Evolutionary conservation across 2,888 invertebrate genomes (phyloP), one percentile per base, ranked within the genome.

Genomic region (Lymantria dispar): DNA sequence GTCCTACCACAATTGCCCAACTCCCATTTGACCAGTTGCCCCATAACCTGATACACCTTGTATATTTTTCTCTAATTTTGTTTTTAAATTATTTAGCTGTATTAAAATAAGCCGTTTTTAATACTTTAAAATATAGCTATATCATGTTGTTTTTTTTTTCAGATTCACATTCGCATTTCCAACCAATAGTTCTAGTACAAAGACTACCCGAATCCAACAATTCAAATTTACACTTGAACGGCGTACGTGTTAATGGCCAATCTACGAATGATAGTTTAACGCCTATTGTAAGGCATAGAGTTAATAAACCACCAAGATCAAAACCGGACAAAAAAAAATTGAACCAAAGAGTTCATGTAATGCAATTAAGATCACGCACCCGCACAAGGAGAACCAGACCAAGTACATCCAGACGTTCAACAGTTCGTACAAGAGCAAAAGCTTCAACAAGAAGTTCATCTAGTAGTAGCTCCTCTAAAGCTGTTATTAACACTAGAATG

Each of bases 121-220:
- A n/a, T n/a, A n/a, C n/a, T n/a, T n/a, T n/a, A n/a, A n/a, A n/a
- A n/a, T n/a, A n/a, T n/a, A n/a, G n/a, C n/a, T n/a, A n/a, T n/a
- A n/a, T n/a, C n/a, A n/a, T n/a, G n/a, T 39, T 8, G 12, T 13
- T n/a, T n/a, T 42, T 30, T 38, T 14, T 67, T 63, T 29, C 55
- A 76, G 76, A 62, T 31, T n/a, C 69, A 0, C 72, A 77, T 43
- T 46, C 43, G 8, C 68, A 73, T 46, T 14, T 52, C 8, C 48
- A 67, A 46, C 74, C 76, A 2, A 51, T 73, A n/a, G 77, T 77
- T 0, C 22, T 74, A 0, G 12, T 77, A 0, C 64, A 75, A 42
- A 56, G 73, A 39, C 12, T 30, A 8, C 14, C 40, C 1, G 38
- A 38, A 12, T 12, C 12, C 12, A 38, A 38, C 36, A 8, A 9